Base-by-base conservation (phyloP, 2,113 vertebrate species). In the Axis porcinus region DNA sequence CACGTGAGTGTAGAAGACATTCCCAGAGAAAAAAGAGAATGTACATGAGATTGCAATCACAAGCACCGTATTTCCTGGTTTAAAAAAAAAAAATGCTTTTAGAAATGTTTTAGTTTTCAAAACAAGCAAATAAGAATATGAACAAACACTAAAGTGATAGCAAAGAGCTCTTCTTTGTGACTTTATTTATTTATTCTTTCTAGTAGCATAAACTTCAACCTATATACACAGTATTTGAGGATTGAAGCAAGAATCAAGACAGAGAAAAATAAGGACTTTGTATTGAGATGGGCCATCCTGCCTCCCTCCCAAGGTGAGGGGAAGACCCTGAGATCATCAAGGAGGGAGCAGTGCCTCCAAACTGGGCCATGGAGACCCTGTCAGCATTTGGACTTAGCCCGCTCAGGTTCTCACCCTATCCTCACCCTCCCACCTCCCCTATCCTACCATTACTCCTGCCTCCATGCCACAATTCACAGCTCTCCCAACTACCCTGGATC, bases 401-500 rank as follows among this genome's bases (percentile, higher is more conserved):
- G 4, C 60, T 23, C 28, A 14, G 4, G 17, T 25, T n/a, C 27
- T 28, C 27, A 33, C 36, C 21, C 33, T 78, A 4, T 2, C 17
- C 12, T 40, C 70, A 15, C 14, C 4, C 36, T 55, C 15, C 23
- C 5, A 14, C 33, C 27, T 33, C 27, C 5, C n/a, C 40, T 7
- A 10, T 0, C 28, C 3, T 5, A 12, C 45, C 28, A 0, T 2
- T 7, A 25, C 3, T n/a, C 21, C 7, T 21, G 45, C 12, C 28
- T 33, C 21, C 50, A 52, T 0, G 0, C 50, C 50, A n/a, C n/a
- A 33, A 1, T 28, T 33, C 28, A 7, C 10, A 33, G 16, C 30
- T 74, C 40, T 92, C 21, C 36, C 33, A 70, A 7, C 7, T n/a
- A 5, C 40, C 17, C 1, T 2, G 40, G 25, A 79, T 76, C 30